Evolutionary conservation across 2,113 vertebrate genomes (phyloP).

Genomic region (Ramphastos sulfuratus): DNA sequence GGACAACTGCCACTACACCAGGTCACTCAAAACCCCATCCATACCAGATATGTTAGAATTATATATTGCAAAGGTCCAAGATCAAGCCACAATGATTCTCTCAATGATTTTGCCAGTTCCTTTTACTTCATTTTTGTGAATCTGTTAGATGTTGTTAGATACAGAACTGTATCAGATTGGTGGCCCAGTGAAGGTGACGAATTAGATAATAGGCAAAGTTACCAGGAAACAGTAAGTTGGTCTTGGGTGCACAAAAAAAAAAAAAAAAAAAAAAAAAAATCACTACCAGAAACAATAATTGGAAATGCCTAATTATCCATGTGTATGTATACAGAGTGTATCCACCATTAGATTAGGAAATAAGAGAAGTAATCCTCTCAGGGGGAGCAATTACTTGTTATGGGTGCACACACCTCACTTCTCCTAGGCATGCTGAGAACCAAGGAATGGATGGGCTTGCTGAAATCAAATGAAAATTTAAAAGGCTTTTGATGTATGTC

Average conservation of each 20-base stretch:
- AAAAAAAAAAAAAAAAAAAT: not conserved
- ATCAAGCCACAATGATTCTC: not conserved
- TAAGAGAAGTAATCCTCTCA: not conserved
- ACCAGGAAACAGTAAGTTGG: rapidly evolving
- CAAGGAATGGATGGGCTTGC: not conserved
- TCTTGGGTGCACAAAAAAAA: not conserved
- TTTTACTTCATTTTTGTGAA: not conserved
- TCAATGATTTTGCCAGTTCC: not conserved
- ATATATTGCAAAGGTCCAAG: not conserved
- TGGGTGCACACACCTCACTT: not conserved
- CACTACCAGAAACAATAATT: not conserved
- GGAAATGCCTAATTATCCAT: not conserved
- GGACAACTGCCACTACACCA: not conserved
- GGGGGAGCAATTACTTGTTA: not conserved
- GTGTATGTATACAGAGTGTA: rapidly evolving
- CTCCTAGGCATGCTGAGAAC: not conserved
- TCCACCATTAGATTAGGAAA: not conserved
- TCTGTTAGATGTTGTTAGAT: not conserved
- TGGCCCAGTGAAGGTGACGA: not conserved
- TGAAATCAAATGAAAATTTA: not conserved
- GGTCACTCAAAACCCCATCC: not conserved
- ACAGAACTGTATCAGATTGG: not conserved
- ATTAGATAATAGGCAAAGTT: not conserved
- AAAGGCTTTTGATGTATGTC: not conserved
- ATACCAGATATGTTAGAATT: not conserved